Base-by-base conservation (phyloP, 2,888 invertebrate genomes). In the Tetragonisca angustula region DNA sequence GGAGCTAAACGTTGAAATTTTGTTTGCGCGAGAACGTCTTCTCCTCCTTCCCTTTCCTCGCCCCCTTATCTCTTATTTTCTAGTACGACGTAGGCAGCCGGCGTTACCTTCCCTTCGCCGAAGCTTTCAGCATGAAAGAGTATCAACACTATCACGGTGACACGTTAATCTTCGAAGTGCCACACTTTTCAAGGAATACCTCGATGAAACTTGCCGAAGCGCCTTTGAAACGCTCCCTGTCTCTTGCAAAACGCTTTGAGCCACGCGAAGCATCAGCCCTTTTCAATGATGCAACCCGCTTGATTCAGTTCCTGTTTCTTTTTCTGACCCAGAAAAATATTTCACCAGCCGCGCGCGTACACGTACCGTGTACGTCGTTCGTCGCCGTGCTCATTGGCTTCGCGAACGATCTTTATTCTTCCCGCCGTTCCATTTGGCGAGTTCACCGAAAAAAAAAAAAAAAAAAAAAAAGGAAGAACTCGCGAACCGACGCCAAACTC, bases 101-200 rank as follows among this genome's bases (percentile, higher is more conserved):
- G 68, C 83, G 71, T 76, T 72, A 59, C 68, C 54, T 21, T 65
- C 65, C 36, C 74, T 69, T 68, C 83, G 19, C 36, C 49, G 62
- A 56, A 76, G 76, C 76, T 83, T 75, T 68, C 83, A 72, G 62
- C 61, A 15, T 68, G 76, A 83, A 83, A 83, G 83, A 68, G 83
- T 83, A 83, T 83, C 84, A 83, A 83, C 84, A 78, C 74, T 78
- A 67, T 76, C 83, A 83, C 69, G 78, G 79, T 79, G 76, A 84
- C 72, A 79, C 79, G 74, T 83, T 84, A 83, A 84, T 84, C 84
- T 84, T 79, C 79, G 79, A 79, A 84, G 79, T 84, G 76, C 71
- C 72, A 84, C 84, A 79, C 84, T 77, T 71, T 79, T 78, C 62
- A 73, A 76, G 75, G 68, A 75, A 84, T 74, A 71, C 76, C 83